Percentiles rank a stretch among this genome's conserved stretches.
These are phyloP conservation scores for Arctocebus calabarensis DNA, from an alignment of 2,797 vertebrate species.

Conservation along the genomic window DNA sequence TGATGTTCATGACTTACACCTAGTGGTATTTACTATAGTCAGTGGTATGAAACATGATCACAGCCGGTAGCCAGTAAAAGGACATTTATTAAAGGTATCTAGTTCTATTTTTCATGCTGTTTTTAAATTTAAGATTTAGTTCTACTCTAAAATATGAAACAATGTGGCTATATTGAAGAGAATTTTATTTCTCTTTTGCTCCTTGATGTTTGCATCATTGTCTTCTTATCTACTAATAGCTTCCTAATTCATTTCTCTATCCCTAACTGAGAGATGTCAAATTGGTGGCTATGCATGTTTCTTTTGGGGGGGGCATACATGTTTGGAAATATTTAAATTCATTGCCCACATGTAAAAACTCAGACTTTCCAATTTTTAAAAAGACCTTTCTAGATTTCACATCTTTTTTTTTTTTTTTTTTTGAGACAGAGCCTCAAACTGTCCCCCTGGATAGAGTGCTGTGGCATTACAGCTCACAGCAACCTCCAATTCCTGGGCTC, in stretches of 20 bases:
- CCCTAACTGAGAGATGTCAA: background rate
- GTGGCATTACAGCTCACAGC: no score
- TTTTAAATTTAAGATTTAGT: constrained; percentile 50
- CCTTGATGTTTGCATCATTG: background rate
- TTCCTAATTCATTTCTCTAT: constrained; percentile 17
- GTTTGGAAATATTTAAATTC: constrained; percentile 55
- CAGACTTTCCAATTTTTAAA: background rate
- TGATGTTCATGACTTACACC: background rate
- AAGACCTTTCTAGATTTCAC: background rate
- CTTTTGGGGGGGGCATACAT: background rate
- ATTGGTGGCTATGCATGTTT: background rate
- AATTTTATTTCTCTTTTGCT: constrained; percentile 29
- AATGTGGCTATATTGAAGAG: constrained; percentile 17
- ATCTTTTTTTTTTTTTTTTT: background rate
- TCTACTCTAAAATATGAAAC: constrained; percentile 16
- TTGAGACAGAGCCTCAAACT: no score
- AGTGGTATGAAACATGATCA: background rate
- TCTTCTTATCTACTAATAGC: background rate
- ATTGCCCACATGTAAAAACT: constrained; percentile 36
- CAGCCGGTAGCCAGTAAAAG: constrained; percentile 15
- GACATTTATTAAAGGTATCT: constrained; percentile 11
- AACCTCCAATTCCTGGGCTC: no score
- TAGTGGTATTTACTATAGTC: background rate
- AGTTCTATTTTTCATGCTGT: background rate
- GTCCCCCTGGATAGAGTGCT: no score